These are phyloP conservation scores for Antheraea pernyi DNA, from an alignment of 1,140 invertebrate species.

Conservation along the genomic window DNA sequence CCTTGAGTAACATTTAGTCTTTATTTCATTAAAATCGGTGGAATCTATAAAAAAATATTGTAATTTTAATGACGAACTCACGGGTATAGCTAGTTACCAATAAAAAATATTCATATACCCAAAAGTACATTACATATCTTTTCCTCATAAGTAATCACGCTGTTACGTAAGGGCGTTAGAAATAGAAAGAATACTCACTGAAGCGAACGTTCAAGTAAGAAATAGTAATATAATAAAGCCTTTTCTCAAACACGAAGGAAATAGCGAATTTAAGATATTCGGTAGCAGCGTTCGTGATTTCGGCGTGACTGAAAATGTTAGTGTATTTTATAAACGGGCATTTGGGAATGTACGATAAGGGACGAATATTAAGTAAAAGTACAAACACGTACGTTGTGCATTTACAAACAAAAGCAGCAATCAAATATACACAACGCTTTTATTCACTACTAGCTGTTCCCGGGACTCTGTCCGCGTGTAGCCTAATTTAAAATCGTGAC, in stretches of 20 bases:
- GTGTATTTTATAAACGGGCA: slow-evolving; percentile 5
- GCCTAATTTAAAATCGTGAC: too few relatives aligned
- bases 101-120: background rate
- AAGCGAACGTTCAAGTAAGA: background rate
- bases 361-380: slow-evolving; percentile 7
- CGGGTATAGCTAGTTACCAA: background rate
- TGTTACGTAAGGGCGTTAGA: background rate
- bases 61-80: too few relatives aligned
- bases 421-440: too few relatives aligned
- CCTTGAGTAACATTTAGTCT: too few relatives aligned
- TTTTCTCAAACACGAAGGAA: slow-evolving; percentile 2
- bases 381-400: background rate
- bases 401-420: background rate
- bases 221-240: slow-evolving; percentile 5
- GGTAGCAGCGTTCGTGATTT: slow-evolving; percentile 6
- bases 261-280: slow-evolving; percentile 7
- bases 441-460: too few relatives aligned
- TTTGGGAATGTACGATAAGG: background rate
- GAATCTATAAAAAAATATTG: too few relatives aligned
- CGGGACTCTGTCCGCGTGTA: too few relatives aligned
- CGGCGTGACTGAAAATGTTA: slow-evolving; percentile 7
- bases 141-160: background rate
- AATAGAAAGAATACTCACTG: background rate
- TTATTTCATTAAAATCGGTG: too few relatives aligned
- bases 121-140: background rate